Percentiles rank a stretch among this genome's conserved stretches.
phyloP scores from a whole-genome alignment of 2,797 vertebrate species.

The Spondyliosoma cantharus region DNA sequence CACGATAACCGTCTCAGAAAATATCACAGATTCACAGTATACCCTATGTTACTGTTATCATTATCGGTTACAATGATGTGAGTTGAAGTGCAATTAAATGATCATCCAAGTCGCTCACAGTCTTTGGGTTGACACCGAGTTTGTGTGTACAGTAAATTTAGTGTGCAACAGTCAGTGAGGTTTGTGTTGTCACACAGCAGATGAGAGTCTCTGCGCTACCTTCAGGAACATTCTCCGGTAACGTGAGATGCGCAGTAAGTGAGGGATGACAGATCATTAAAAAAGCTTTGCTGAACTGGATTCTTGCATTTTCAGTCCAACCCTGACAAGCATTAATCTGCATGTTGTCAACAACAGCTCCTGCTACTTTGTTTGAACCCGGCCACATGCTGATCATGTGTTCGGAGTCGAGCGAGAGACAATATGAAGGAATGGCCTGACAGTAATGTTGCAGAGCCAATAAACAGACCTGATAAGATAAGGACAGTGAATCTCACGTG shows the following conservation, averaged over 20 bases:
- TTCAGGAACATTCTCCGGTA: constrained; percentile 11
- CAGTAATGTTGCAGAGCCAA: constrained; percentile 29
- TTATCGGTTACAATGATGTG: too few species aligned
- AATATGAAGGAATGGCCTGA: constrained; percentile 9
- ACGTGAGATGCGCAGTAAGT: constrained; percentile 17
- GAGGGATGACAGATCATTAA: constrained; percentile 28
- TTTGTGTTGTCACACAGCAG: neutral
- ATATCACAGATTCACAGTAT: too few species aligned
- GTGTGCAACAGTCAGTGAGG: neutral
- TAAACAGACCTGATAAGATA: constrained; percentile 62
- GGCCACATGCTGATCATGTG: constrained; percentile 44
- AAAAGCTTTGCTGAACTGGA: constrained; percentile 20
- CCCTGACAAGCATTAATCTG: constrained; percentile 14
- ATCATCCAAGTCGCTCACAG: neutral
- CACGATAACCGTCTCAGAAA: too few species aligned
- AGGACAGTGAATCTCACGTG: constrained; percentile 46
- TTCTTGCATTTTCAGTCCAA: constrained; percentile 44
- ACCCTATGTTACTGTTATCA: too few species aligned
- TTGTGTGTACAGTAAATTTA: constrained; percentile 16
- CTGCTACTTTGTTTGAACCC: constrained; percentile 32
- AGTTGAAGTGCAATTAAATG: neutral
- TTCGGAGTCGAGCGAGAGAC: neutral
- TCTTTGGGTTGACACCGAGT: constrained; percentile 14
- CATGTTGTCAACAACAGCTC: constrained; percentile 31
- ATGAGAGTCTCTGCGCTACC: neutral